These are phyloP conservation scores for Gastrophysa polygoni DNA, from an alignment of 2,888 invertebrate genomes.

Conservation along the genomic window DNA sequence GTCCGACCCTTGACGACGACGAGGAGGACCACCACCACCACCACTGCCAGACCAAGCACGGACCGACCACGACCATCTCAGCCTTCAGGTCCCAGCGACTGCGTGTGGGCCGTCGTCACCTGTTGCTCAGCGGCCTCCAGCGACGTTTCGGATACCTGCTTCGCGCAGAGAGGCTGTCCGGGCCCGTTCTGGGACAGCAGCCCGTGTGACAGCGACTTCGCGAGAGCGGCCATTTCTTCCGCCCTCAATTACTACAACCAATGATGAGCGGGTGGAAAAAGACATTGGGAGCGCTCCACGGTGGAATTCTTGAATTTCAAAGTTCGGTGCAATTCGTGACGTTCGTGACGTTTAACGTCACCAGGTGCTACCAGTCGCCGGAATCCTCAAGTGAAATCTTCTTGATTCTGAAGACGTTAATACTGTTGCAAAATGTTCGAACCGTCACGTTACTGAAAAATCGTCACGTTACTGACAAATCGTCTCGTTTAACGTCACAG, in stretches of 20 bases:
- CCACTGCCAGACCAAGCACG: conserved; percentile 45
- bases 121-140: conserved; percentile 68
- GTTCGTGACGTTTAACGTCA: no score
- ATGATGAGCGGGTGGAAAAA: neutral
- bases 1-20: neutral
- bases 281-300: neutral
- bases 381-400: no score
- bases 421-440: no score
- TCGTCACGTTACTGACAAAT: no score
- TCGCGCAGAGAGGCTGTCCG: conserved; percentile 73
- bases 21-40: neutral
- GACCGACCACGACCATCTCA: neutral
- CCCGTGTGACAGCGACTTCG: conserved; percentile 70
- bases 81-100: conserved; percentile 51
- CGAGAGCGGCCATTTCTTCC: conserved; percentile 63
- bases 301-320: neutral
- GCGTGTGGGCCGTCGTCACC: conserved; percentile 77
- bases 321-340: no score
- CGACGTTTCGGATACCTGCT: conserved; percentile 65
- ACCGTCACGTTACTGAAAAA: no score
- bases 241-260: conserved; percentile 54
- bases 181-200: conserved; percentile 75
- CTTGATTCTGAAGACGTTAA: no score
- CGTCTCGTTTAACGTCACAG: no score
- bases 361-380: no score